phyloP scores from a whole-genome alignment of 2,888 invertebrate species.

The Altica lythri region DNA sequence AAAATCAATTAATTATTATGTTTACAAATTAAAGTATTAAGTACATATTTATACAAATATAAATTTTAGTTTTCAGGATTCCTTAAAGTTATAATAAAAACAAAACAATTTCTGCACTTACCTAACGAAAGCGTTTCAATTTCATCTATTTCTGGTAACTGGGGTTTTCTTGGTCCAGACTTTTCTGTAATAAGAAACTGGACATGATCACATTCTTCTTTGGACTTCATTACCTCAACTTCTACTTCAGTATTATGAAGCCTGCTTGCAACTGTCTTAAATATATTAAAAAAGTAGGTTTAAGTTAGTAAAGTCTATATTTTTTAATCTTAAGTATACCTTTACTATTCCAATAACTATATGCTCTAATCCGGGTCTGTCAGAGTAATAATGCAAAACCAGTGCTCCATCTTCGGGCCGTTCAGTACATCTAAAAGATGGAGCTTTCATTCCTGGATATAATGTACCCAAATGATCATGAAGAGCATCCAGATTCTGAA shows the following conservation, averaged over 20 bases:
- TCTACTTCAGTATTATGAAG: constrained; percentile 92
- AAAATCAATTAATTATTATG: too few species aligned
- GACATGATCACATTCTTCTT: constrained; percentile 87
- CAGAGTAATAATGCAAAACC: constrained; percentile 94
- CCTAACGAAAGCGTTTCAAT: constrained; percentile 74
- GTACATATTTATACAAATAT: too few species aligned
- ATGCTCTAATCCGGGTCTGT: constrained; percentile 89
- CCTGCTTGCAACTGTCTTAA: constrained; percentile 89
- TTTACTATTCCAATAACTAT: constrained; percentile 97
- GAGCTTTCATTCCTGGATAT: constrained; percentile 93
- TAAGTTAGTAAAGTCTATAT: neutral
- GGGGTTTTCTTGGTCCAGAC: constrained; percentile 67
- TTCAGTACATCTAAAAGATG: constrained; percentile 94
- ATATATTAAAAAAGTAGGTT: constrained; percentile 9
- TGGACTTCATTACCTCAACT: constrained; percentile 86
- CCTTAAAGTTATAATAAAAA: too few species aligned
- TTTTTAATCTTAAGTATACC: too few species aligned
- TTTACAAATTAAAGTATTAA: too few species aligned
- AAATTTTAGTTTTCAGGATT: too few species aligned
- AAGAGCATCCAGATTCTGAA: constrained; percentile 91
- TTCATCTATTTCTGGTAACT: constrained; percentile 72
- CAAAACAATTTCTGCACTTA: too few species aligned
- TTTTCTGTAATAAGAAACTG: constrained; percentile 91
- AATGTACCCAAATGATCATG: constrained; percentile 93
- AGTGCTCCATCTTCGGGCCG: constrained; percentile 85